phyloP scores from a whole-genome alignment of 2,888 invertebrate species.

The Tiliacea citrago region DNA sequence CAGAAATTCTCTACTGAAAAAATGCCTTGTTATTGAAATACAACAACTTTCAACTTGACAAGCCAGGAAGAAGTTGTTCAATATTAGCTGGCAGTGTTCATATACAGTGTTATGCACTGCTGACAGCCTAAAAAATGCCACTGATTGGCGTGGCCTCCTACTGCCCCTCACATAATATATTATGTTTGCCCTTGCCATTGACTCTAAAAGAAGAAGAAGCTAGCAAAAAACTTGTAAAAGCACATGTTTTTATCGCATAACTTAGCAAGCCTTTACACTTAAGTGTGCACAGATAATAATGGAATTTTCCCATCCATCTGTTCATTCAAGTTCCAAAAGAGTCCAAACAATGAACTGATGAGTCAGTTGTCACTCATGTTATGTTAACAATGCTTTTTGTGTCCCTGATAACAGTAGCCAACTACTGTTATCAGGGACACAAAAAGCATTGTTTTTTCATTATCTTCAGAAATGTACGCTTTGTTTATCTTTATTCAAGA shows the following conservation, averaged over 20 bases:
- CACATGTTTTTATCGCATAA: slow-evolving; percentile 22
- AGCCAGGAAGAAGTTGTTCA: background rate
- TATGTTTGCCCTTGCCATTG: background rate
- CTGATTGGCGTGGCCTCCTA: background rate
- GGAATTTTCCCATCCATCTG: slow-evolving; percentile 27
- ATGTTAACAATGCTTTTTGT: slow-evolving; percentile 20
- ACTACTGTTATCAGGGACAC: no score
- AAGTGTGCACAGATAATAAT: slow-evolving; percentile 13
- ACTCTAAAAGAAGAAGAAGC: background rate
- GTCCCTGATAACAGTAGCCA: background rate
- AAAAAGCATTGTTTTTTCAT: no score
- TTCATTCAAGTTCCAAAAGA: background rate
- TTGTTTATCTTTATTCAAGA: background rate
- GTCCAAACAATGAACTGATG: slow-evolving; percentile 17
- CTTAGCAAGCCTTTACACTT: background rate
- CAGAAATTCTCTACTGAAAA: background rate
- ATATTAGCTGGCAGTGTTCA: background rate
- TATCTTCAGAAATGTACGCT: slow-evolving; percentile 1
- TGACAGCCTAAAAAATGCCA: no score
- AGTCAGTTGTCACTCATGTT: slow-evolving; percentile 10
- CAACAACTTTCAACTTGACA: background rate
- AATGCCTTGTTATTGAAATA: background rate
- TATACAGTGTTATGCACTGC: no score
- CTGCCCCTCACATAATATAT: no score
- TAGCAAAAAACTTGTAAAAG: background rate